phyloP scores from a whole-genome alignment of 2,888 invertebrate genomes.

The Tanytarsus gracilentus region DNA sequence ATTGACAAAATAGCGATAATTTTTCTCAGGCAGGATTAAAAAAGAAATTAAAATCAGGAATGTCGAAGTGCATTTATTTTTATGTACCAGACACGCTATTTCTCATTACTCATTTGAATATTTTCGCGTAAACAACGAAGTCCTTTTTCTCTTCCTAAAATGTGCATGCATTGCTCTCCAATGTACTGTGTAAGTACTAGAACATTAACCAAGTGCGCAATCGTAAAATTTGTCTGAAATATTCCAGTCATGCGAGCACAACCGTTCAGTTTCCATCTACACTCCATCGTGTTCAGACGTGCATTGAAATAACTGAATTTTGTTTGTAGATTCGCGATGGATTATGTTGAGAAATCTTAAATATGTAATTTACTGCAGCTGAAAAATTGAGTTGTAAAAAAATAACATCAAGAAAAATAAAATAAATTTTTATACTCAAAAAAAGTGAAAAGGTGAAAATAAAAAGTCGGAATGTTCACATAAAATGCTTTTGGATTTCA shows the following conservation, averaged over 20 bases:
- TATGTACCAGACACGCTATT: slow-evolving; percentile 1
- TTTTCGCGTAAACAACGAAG: slow-evolving; percentile 9
- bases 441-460: too few relatives aligned
- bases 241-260: background rate
- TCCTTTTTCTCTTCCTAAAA: background rate
- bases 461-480: too few relatives aligned
- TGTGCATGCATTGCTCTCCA: background rate
- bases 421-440: too few relatives aligned
- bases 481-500: background rate
- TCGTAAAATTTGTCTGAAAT: background rate
- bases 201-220: background rate
- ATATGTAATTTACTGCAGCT: too few relatives aligned
- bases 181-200: background rate
- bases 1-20: background rate
- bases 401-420: too few relatives aligned
- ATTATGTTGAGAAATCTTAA: too few relatives aligned
- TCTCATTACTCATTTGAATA: slow-evolving; percentile 7
- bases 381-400: too few relatives aligned
- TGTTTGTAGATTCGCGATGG: too few relatives aligned
- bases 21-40: background rate
- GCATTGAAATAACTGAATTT: too few relatives aligned
- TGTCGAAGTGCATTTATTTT: background rate
- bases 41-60: background rate
- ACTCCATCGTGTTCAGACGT: background rate
- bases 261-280: slow-evolving; percentile 2